phyloP scores from a whole-genome alignment of 2,888 invertebrate genomes.

The Phalera bucephala region DNA sequence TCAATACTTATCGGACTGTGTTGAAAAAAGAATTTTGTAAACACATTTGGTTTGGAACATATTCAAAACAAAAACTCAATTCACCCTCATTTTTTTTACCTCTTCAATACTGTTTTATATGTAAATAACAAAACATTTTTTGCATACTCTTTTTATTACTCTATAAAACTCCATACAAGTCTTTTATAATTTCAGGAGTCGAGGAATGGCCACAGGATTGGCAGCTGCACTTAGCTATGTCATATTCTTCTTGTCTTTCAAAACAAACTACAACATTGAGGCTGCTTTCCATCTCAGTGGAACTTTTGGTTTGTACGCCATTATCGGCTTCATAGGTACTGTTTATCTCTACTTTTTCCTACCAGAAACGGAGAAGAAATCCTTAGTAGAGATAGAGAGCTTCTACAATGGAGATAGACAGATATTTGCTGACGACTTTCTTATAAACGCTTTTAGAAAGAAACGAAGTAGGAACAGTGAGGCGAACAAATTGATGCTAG shows the following conservation, averaged over 20 bases:
- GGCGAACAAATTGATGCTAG: conserved; percentile 62
- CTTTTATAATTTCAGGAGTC: conserved; percentile 70
- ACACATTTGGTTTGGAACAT: no score
- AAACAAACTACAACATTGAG: conserved; percentile 81
- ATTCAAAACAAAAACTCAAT: no score
- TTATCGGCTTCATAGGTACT: conserved; percentile 68
- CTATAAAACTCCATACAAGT: no score
- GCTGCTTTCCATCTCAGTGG: conserved; percentile 71
- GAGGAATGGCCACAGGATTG: conserved; percentile 76
- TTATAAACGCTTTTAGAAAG: conserved; percentile 67
- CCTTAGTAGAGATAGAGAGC: conserved; percentile 78
- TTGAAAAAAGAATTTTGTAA: no score
- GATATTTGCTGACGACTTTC: conserved; percentile 69
- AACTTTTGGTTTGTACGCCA: conserved; percentile 71
- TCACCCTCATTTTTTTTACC: no score
- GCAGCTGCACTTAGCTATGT: conserved; percentile 77
- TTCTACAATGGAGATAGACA: conserved; percentile 64
- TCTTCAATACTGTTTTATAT: no score
- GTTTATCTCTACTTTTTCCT: conserved; percentile 76
- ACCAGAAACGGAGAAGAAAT: conserved; percentile 81
- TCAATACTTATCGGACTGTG: no score
- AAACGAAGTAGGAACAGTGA: conserved; percentile 44
- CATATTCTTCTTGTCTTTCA: conserved; percentile 74
- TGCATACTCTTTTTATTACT: no score
- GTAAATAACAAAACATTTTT: no score